Base-by-base conservation (phyloP, 2,797 vertebrate genomes). In the Eulemur coronatus region DNA sequence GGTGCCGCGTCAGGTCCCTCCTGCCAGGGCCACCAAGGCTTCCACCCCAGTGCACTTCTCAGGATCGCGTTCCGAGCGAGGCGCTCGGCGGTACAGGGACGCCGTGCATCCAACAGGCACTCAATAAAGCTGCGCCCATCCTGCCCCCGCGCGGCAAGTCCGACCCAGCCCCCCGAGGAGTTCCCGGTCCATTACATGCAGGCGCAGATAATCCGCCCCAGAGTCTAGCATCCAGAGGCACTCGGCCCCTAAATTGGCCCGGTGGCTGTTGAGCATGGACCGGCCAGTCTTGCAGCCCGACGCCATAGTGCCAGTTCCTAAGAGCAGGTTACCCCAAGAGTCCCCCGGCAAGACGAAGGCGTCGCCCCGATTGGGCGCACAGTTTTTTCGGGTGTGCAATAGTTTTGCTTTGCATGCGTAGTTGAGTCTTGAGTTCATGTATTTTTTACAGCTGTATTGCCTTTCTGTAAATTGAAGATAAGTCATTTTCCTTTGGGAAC, bases 131-230 rank as follows among this genome's bases (percentile, higher is more conserved):
- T 28, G 96, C 91, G 55, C 92, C 81, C 69, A 18, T 7, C 94
- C 70, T 50, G 41, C 50, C 80, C 80, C 92, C 94, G 65, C 85
- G 91, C 88, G 13, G 84, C 86, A 78, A 52, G 86, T 91, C 93
- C 38, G 80, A 78, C 96, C 92, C 63, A 61, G 88, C 89, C 87
- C 96, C 97, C 97, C 61, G 75, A 84, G 41, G 93, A 97, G 99
- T 99, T 98, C 99, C 99, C 99, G 99, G 98, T 99, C 99, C 99
- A 99, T 99, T 65, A 99, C 99, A 98, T 99, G 99, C 89, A 99
- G 99, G 98, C 99, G 99, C 97, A 99, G 99, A 97, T 99, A 99
- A 87, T 99, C 99, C 5, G 99, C 99, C 38, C 99, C 99, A 63
- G 99, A 99, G 97, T 99, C 99, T 99, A 99, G 98, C 99, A 99